Base-by-base conservation (phyloP, 2,797 vertebrate genomes). In the Margarornis squamiger region DNA sequence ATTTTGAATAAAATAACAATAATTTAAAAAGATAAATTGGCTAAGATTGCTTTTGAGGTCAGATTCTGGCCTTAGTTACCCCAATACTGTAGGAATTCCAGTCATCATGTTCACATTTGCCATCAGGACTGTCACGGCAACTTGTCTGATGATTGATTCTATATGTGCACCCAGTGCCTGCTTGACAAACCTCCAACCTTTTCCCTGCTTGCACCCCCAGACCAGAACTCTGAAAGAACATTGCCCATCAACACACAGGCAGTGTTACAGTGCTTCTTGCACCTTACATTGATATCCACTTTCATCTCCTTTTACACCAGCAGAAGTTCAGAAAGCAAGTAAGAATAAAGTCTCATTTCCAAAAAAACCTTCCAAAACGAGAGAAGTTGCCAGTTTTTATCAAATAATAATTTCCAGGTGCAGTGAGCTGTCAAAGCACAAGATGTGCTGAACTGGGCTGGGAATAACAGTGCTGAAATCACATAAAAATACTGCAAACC, bases 381-480 rank as follows among this genome's bases (percentile, higher is more conserved):
- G 43, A 78, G 14, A 59, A 55, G 51, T 70, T 88, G 70, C 88
- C 88, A 86, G 79, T 41, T 93, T 91, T 90, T 88, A 72, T 88
- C 83, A 95, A 84, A 55, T 81, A 95, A 81, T 86, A 96, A 95
- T 94, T 90, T 95, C 92, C 88, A 92, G 93, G 86, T 95, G 94
- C 86, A 78, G 58, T 16, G 55, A 95, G 55, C 76, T 95, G 94
- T 94, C 94, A 94, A 90, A 95, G 70, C 62, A 92, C 90, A 93
- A 90, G 79, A 86, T 86, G 72, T 70, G 73, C 78, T 88, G 91
- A 67, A 71, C 57, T 27, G 39, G 49, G 26, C 39, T 78, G 92
- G 75, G 90, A 91, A 80, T 61, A 91, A 48, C 76, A 41, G 32
- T 82, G 81, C 68, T 96, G 84, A 91, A 92, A 91, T 83, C 54